These are phyloP conservation scores for Enteromius afrohamiltoni DNA, from an alignment of 2,797 vertebrate species.

Conservation along the genomic window DNA sequence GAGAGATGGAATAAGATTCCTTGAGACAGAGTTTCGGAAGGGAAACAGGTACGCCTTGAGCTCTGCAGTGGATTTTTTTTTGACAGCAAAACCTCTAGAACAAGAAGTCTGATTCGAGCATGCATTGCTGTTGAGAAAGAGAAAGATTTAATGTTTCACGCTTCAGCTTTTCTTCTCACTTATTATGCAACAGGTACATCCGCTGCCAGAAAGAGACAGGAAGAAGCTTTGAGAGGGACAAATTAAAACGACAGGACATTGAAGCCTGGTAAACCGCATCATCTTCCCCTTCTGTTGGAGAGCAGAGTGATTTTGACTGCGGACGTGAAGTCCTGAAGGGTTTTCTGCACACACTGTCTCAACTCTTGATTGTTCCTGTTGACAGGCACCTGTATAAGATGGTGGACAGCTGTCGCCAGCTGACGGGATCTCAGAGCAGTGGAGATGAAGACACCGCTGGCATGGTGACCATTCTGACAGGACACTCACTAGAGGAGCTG, in stretches of 20 bases:
- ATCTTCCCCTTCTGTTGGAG: neutral
- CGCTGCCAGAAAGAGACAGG: constrained; percentile 94
- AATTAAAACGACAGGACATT: constrained; percentile 91
- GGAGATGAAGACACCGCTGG: constrained; percentile 92
- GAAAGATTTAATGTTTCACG: neutral
- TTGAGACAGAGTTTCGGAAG: constrained; percentile 96
- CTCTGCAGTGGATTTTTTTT: neutral
- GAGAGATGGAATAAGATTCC: constrained; percentile 92
- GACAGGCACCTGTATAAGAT: constrained; percentile 95
- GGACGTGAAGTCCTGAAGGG: neutral
- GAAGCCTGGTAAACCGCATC: constrained; percentile 86
- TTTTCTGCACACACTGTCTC: neutral
- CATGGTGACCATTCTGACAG: constrained; percentile 96
- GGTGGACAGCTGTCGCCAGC: constrained; percentile 94
- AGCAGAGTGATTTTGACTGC: no score
- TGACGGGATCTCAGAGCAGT: constrained; percentile 88
- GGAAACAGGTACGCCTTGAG: constrained; percentile 87
- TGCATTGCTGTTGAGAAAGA: neutral
- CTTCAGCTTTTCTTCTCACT: neutral
- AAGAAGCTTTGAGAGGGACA: constrained; percentile 92
- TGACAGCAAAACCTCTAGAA: neutral
- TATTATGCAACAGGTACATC: constrained; percentile 83
- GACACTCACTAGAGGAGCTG: constrained; percentile 83
- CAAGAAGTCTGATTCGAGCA: neutral
- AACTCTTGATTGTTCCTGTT: neutral